Percentiles rank a stretch among this genome's conserved stretches.
Evolutionary conservation across 2,797 vertebrate genomes (phyloP).

Genomic region (Oreortyx pictus): DNA sequence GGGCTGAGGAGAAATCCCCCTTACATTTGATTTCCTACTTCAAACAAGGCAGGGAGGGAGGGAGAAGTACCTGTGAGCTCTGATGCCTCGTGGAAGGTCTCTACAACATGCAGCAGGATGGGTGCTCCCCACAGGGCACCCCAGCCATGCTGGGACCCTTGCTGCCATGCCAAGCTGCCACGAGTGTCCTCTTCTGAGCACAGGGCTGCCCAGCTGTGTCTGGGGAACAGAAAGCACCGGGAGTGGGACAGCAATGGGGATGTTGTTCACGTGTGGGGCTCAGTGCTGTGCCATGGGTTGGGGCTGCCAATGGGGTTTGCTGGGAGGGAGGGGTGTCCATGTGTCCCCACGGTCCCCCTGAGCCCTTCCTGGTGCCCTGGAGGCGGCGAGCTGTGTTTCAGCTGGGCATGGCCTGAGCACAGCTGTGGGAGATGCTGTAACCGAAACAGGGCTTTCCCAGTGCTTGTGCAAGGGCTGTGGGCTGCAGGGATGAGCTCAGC

Average conservation of each 20-base stretch:
- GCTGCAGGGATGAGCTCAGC: neutral
- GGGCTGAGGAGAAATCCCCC: neutral
- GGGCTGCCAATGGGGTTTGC: neutral
- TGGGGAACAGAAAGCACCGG: neutral
- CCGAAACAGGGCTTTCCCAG: neutral
- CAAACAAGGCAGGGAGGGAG: neutral
- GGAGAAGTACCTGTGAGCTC: neutral
- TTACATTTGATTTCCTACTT: neutral
- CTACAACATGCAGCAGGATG: neutral
- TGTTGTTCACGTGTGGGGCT: neutral
- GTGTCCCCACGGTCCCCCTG: neutral
- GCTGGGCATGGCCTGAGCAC: neutral
- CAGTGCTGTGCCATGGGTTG: rapidly evolving
- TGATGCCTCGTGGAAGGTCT: neutral
- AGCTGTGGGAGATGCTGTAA: neutral
- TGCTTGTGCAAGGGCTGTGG: neutral
- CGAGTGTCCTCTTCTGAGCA: too few relatives aligned
- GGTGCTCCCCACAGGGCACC: neutral
- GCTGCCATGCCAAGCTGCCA: too few relatives aligned
- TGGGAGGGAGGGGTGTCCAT: rapidly evolving
- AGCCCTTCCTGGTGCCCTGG: neutral
- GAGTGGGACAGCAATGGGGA: rapidly evolving
- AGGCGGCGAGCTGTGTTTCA: neutral
- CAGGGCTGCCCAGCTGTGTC: rapidly evolving
- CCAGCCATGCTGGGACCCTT: rapidly evolving